Evolutionary conservation across 2,888 invertebrate genomes (phyloP).

Genomic region (Protodeltote pygarga): DNA sequence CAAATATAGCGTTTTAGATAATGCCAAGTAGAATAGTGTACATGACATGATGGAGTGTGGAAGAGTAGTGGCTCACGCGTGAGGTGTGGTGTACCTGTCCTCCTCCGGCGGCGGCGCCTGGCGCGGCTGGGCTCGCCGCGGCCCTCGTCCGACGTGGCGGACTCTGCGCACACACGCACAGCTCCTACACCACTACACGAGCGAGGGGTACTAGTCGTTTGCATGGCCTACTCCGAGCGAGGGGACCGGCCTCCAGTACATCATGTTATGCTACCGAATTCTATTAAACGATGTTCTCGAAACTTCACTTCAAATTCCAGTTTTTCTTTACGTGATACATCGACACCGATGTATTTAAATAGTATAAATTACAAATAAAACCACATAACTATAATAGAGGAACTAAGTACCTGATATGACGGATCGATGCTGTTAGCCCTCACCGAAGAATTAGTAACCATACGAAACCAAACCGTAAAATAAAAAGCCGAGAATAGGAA

Average conservation of each 20-base stretch:
- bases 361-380: background rate
- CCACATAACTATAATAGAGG: constrained; percentile 2
- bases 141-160: constrained; percentile 74
- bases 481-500: constrained; percentile 35
- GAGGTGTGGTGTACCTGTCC: constrained; percentile 43
- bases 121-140: constrained; percentile 57
- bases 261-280: too few relatives aligned
- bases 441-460: constrained; percentile 38
- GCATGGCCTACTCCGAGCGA: constrained; percentile 28
- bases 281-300: too few relatives aligned
- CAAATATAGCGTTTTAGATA: too few relatives aligned
- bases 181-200: constrained; percentile 32
- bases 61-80: constrained; percentile 6
- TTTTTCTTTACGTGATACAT: too few relatives aligned
- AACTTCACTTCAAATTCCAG: too few relatives aligned
- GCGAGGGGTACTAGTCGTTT: constrained; percentile 50
- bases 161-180: constrained; percentile 84
- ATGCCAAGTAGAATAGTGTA: too few relatives aligned
- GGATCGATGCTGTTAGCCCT: constrained; percentile 21
- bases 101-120: constrained; percentile 67
- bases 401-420: constrained; percentile 1
- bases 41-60: background rate
- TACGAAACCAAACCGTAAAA: constrained; percentile 29
- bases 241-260: too few relatives aligned
- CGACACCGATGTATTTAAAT: background rate